Conservation (phyloP, 2,113 vertebrate species). For the Festucalex cinctus region DNA sequence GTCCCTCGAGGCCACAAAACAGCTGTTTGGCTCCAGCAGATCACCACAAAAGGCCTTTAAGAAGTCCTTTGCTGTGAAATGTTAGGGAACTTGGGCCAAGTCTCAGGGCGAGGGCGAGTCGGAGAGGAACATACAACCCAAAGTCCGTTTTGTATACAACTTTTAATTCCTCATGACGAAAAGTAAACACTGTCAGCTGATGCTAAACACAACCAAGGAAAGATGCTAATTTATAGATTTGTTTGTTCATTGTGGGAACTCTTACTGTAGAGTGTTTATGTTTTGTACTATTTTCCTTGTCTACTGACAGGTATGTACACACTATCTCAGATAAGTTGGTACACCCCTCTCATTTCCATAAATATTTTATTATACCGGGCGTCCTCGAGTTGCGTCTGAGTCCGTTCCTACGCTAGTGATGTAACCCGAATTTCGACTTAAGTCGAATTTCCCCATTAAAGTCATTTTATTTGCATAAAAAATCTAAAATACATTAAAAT, state of each 20-base stretch:
- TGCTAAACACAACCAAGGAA: not conserved
- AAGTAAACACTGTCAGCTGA: slow-evolving; percentile 15
- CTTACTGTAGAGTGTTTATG: not conserved
- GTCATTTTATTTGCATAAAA: too few relatives aligned
- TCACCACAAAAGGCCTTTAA: slow-evolving; percentile 32
- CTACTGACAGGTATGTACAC: not conserved
- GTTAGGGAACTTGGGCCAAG: slow-evolving; percentile 33
- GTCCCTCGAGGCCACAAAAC: slow-evolving; percentile 40
- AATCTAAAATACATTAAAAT: too few relatives aligned
- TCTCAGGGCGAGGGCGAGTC: slow-evolving; percentile 19
- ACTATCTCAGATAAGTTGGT: not conserved
- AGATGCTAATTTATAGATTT: not conserved
- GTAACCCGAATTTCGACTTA: too few relatives aligned
- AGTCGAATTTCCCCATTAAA: too few relatives aligned
- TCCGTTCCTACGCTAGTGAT: too few relatives aligned
- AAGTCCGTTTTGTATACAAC: slow-evolving; percentile 4
- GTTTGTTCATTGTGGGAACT: not conserved
- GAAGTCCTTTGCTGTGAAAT: slow-evolving; percentile 53
- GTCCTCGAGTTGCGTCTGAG: too few relatives aligned
- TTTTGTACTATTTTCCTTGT: not conserved
- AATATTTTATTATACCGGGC: too few relatives aligned
- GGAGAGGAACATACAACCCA: slow-evolving; percentile 15
- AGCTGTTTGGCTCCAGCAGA: slow-evolving; percentile 56
- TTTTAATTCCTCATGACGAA: slow-evolving; percentile 9
- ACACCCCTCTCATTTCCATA: not conserved